Percentiles rank a stretch among this genome's conserved stretches.
Evolutionary conservation across 2,113 vertebrate genomes (phyloP).

Genomic region (Hypocryptadius cinnamomeus): DNA sequence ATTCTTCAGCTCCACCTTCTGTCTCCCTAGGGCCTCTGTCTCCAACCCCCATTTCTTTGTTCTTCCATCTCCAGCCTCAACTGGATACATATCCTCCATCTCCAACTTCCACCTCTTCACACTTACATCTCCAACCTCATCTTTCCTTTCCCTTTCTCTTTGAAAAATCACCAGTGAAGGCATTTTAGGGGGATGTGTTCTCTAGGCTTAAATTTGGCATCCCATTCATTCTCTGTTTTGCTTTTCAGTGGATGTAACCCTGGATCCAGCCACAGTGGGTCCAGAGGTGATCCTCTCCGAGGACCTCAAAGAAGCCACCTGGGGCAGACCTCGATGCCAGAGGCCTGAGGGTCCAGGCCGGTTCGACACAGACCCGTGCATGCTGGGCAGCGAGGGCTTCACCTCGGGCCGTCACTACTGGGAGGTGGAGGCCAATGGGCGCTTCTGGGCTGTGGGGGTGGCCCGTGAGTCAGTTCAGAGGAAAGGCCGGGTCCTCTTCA

Average conservation of each 20-base stretch:
- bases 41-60: neutral
- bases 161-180: neutral
- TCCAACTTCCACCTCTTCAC: neutral
- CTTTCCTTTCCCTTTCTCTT: neutral
- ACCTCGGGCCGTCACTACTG: slow-evolving; percentile 31
- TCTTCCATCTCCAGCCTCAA: neutral
- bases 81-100: neutral
- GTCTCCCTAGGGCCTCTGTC: fast-evolving
- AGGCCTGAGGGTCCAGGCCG: neutral
- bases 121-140: neutral
- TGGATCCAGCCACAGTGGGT: neutral
- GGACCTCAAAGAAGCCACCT: slow-evolving; percentile 5
- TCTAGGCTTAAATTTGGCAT: neutral
- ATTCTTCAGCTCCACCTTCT: neutral
- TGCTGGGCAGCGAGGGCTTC: slow-evolving; percentile 7
- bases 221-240: neutral
- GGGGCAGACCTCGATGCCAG: neutral
- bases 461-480: neutral
- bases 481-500: slow-evolving; percentile 19
- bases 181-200: fast-evolving
- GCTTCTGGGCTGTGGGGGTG: slow-evolving; percentile 25
- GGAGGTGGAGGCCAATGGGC: neutral
- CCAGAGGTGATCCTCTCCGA: slow-evolving; percentile 30
- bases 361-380: neutral
- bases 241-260: neutral